Evolutionary conservation across 2,888 invertebrate genomes (phyloP).

Genomic region (Heliconius hortense): DNA sequence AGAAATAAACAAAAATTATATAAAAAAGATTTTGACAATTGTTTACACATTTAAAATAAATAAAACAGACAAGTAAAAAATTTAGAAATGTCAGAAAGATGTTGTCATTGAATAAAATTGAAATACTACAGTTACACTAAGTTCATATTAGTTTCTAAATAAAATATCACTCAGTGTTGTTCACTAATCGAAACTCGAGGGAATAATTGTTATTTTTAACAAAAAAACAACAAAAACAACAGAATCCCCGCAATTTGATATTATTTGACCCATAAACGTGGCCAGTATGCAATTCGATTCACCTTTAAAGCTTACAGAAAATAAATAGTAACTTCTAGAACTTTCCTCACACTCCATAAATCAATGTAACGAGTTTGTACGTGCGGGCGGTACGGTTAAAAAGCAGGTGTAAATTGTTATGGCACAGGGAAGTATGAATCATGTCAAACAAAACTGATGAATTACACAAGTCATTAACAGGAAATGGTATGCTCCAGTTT

Average conservation of each 20-base stretch:
- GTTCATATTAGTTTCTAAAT: conserved; percentile 35
- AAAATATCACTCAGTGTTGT: conserved; percentile 35
- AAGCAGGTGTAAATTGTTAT: conserved; percentile 38
- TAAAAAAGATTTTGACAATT: conserved; percentile 3
- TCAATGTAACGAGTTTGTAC: conserved; percentile 24
- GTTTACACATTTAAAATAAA: not conserved
- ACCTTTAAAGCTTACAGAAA: conserved; percentile 41
- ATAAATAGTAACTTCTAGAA: conserved; percentile 42
- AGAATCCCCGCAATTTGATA: conserved; percentile 35
- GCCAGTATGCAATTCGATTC: conserved; percentile 39
- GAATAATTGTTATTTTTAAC: conserved; percentile 45
- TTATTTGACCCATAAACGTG: conserved; percentile 11
- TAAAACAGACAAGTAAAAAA: not conserved
- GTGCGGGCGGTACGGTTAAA: conserved; percentile 28
- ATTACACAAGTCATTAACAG: conserved; percentile 30
- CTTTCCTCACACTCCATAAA: conserved; percentile 32
- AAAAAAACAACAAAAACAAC: conserved; percentile 42
- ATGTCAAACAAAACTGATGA: conserved; percentile 34
- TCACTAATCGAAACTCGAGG: conserved; percentile 23
- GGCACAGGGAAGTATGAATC: conserved; percentile 42
- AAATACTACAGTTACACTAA: conserved; percentile 32
- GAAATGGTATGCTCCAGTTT: conserved; percentile 42
- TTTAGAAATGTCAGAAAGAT: conserved; percentile 25
- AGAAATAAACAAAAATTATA: not conserved
- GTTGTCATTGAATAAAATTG: conserved; percentile 31